These are phyloP conservation scores for Hiodon tergisus DNA, from an alignment of 2,113 vertebrate species.

Conservation along the genomic window DNA sequence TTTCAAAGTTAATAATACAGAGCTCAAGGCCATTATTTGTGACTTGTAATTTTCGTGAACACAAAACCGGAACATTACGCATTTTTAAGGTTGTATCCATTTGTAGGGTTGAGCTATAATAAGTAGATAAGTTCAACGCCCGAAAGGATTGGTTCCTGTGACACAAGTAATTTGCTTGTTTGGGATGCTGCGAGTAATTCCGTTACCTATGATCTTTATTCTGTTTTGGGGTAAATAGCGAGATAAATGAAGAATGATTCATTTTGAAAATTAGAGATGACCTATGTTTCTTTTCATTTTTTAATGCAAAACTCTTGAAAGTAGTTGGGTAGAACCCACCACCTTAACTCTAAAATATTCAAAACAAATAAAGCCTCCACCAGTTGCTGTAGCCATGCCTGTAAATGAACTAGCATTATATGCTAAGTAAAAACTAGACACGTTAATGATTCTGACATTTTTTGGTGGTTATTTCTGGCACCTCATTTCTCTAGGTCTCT, in stretches of 20 bases:
- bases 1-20: conserved; percentile 5
- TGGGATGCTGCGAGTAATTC: neutral
- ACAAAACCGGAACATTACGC: conserved; percentile 8
- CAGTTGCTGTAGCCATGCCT: no score
- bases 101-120: neutral
- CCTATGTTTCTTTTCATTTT: conserved; percentile 5
- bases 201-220: neutral
- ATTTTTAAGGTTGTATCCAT: neutral
- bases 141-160: neutral
- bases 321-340: no score
- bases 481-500: neutral
- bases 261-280: neutral
- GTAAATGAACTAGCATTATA: neutral
- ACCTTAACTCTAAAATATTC: no score
- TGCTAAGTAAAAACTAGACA: neutral
- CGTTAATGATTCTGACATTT: neutral
- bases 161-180: neutral
- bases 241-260: neutral
- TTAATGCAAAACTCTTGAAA: neutral
- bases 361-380: no score
- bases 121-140: neutral
- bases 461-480: neutral
- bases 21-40: neutral
- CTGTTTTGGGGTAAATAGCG: neutral
- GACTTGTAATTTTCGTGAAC: neutral